Percentiles rank a stretch among this genome's conserved stretches.
These are phyloP conservation scores for Nesogale talazaci DNA, from an alignment of 2,113 vertebrate species.

Conservation along the genomic window DNA sequence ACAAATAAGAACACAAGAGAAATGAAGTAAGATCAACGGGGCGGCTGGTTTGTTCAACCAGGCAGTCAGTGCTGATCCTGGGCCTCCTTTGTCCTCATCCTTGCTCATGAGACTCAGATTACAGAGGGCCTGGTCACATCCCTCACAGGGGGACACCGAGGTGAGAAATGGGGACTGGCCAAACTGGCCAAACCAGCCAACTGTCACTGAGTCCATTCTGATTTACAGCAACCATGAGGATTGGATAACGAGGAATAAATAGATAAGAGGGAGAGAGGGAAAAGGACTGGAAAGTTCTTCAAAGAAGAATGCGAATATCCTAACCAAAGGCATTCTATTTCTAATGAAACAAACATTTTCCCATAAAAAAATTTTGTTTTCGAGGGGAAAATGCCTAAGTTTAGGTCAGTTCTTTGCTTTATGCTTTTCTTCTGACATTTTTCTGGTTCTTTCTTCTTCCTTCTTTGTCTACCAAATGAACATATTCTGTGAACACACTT, in stretches of 20 bases:
- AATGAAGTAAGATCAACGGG: not conserved
- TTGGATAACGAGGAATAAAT: not conserved
- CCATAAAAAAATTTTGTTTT: not conserved
- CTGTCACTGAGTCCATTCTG: no score
- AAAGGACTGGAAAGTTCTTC: not conserved
- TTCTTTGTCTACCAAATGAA: not conserved
- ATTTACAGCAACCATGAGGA: no score
- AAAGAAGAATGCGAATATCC: not conserved
- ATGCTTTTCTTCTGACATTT: slow-evolving; percentile 36
- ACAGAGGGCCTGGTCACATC: no score
- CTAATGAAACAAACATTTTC: slow-evolving; percentile 37
- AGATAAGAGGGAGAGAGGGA: not conserved
- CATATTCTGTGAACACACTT: not conserved
- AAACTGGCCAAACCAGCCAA: not conserved
- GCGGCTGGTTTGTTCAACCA: not conserved
- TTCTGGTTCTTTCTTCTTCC: not conserved
- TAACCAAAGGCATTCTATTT: slow-evolving; percentile 27
- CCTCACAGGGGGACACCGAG: not conserved
- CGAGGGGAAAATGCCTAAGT: not conserved
- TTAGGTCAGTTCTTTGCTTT: slow-evolving; percentile 16
- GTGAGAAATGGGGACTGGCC: not conserved
- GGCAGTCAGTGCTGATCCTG: not conserved
- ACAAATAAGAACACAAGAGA: slow-evolving; percentile 34
- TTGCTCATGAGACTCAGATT: not conserved
- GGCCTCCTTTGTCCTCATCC: not conserved